Conservation (phyloP, 2,797 vertebrate species). For the Helicolenus hilgendorfi region DNA sequence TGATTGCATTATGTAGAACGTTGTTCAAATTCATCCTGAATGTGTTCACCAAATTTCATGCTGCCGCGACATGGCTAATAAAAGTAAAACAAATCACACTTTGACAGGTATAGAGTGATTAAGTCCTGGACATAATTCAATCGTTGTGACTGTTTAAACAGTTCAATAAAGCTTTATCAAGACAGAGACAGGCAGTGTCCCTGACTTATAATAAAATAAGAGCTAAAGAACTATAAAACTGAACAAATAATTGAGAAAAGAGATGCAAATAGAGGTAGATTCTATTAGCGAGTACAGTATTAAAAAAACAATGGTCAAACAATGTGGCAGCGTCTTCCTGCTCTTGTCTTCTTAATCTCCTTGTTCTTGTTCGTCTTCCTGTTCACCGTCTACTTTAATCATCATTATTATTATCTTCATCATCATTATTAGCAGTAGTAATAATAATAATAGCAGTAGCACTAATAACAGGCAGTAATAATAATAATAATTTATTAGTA, state of each 20-base stretch:
- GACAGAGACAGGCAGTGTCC: neutral
- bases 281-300: neutral
- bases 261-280: neutral
- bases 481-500: constrained; percentile 14
- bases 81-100: neutral
- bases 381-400: neutral
- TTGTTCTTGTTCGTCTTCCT: neutral
- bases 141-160: neutral
- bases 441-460: neutral
- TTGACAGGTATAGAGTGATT: neutral
- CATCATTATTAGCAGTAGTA: constrained; percentile 8
- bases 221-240: neutral
- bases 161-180: neutral
- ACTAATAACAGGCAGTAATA: constrained; percentile 5
- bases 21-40: neutral
- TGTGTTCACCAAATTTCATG: neutral
- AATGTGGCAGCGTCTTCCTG: neutral
- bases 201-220: neutral
- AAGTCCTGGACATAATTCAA: neutral
- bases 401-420: constrained; percentile 1
- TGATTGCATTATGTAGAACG: neutral
- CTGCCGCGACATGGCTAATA: neutral
- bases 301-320: neutral
- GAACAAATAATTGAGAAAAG: neutral
- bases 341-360: neutral